Conservation (phyloP, 2,888 invertebrate genomes). For the Chaitophorus viminalis region DNA sequence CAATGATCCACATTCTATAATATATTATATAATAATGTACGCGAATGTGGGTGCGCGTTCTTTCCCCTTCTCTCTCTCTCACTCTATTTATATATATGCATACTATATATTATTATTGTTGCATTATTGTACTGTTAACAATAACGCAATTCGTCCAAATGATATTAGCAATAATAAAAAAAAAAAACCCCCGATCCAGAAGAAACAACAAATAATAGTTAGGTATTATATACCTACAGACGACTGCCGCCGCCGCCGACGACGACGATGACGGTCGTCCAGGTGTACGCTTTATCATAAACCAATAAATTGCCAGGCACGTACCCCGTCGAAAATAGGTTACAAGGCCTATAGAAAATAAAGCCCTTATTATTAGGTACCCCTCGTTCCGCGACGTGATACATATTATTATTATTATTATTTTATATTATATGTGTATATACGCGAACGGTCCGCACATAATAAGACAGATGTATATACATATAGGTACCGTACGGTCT, state of each 20-base stretch:
- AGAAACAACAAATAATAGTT: neutral
- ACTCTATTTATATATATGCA: neutral
- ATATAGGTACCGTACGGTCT: neutral
- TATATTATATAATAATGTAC: neutral
- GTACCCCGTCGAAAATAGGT: constrained; percentile 44
- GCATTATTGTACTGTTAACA: neutral
- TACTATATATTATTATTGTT: neutral
- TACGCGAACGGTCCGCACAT: neutral
- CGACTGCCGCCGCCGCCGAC: neutral
- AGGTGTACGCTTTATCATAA: constrained; percentile 55
- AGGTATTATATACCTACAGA: neutral
- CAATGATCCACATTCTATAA: neutral
- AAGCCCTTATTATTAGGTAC: neutral
- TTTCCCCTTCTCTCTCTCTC: neutral
- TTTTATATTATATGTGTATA: neutral
- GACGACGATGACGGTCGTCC: neutral
- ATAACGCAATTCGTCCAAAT: constrained; percentile 41
- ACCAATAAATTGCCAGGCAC: constrained; percentile 55
- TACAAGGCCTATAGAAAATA: constrained; percentile 19
- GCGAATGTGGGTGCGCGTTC: neutral
- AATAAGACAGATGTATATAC: constrained; percentile 37
- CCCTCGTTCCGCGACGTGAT: neutral
- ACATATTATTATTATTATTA: neutral
- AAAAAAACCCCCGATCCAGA: neutral
- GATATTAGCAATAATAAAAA: constrained; percentile 16